Evolutionary conservation across 2,113 vertebrate genomes (phyloP), one percentile per base, ranked within the genome.

Genomic region (Melospiza georgiana): DNA sequence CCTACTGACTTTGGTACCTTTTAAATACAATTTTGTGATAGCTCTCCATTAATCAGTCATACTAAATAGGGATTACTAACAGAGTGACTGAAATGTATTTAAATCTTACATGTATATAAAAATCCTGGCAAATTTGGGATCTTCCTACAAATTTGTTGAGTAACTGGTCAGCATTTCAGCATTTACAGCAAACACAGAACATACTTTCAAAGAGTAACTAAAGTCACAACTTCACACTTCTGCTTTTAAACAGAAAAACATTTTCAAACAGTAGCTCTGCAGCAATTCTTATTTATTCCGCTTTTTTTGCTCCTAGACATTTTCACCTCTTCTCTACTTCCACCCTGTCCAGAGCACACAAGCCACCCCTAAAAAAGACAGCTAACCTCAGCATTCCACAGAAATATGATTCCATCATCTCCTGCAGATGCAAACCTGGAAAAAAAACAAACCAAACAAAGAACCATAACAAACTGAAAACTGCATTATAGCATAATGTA

Each of bases 401-500:
- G 97, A 97, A 99, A 94, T 63, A 99, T 73, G 37, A 99, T 97
- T 71, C 99, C 99, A 87, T 99, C 99, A 87, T 99, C 99, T 46
- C 99, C 99, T 33, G 99, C 99, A 67, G 99, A 99, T 39, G 98
- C 99, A 98, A 99, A 99, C 94, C 99, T 99, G 96, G 76, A 65
- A 87, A 81, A 20, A 71, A 91, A 12, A 86, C 41, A 39, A 48
- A 37, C 67, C 22, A 41, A 69, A 46, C 10, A 51, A 67, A 52
- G 28, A 77, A 20, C 0, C 7, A 2, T 28, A 67, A 68, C 11
- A 85, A 52, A 11, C 4, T 20, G 41, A 63, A 86, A 52, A 30
- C 10, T 8, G 72, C 20, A 35, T 25, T 61, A 48, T 2, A 90
- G 27, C 3, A 8, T 39, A 25, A 92, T 9, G 4, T 9, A 77